Base-by-base conservation (phyloP, 2,113 vertebrate genomes). In the Dipodomys merriami region DNA sequence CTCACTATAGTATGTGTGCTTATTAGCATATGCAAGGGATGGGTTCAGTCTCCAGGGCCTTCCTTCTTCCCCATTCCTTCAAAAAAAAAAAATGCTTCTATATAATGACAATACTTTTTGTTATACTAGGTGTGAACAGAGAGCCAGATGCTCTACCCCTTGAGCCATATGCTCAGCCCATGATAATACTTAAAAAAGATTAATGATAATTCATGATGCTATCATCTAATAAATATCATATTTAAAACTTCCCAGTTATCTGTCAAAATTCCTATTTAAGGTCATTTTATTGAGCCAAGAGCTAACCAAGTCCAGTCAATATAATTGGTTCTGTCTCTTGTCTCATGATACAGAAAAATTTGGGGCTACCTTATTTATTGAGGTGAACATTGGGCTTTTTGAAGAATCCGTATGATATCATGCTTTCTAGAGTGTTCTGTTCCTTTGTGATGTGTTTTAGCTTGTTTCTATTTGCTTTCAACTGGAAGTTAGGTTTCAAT, bases 391-490 rank as follows among this genome's bases (percentile, higher is more conserved):
- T 76, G 49, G 60, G 30, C 69, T 93, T 69, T 91, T 69, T 91
- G 73, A 69, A 30, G n/a, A 33, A 19, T 44, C 44, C 9, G 0
- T 77, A 13, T 80, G 65, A 74, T 20, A 7, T 81, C 64, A 46
- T 93, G 33, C 8, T 8, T 53, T 83, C 35, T 53, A 53, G 67
- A 88, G 27, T 95, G 27, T 95, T 95, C 80, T 91, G 12, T 87
- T 90, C 89, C 85, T 76, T 19, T 12, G 7, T 77, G 27, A 46
- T 72, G 22, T 86, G 44, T 65, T 91, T 35, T 68, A 90, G 11
- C 25, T 92, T 87, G 39, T 53, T 6, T 82, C 33, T 92, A 5
- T 74, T 87, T 90, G 13, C 69, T 85, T 9, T 81, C 65, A 80
- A 53, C 27, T 80, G 22, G 49, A 84, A 94, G 68, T 72, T 72